Conservation (phyloP, 2,797 vertebrate species). For the Lagodon rhomboides region DNA sequence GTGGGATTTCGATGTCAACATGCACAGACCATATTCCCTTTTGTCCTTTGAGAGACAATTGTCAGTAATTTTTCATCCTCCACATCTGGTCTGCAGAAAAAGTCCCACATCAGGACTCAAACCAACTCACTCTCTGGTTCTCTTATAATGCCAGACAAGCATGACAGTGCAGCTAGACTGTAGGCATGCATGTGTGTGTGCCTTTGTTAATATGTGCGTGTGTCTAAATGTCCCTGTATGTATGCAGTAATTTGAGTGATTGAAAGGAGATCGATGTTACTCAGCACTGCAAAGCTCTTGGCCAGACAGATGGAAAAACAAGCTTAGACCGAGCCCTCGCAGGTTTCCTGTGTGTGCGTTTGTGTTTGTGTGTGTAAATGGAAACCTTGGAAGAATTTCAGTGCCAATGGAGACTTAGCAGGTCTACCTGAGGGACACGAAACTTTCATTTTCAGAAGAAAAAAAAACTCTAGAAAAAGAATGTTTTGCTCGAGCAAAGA, state of each 20-base stretch:
- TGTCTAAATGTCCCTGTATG: slow-evolving; percentile 23
- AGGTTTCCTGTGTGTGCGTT: slow-evolving; percentile 21
- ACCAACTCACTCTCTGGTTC: slow-evolving; percentile 37
- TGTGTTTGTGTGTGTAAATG: slow-evolving; percentile 29
- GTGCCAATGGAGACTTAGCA: slow-evolving; percentile 23
- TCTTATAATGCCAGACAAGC: slow-evolving; percentile 46
- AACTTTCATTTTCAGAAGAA: neutral
- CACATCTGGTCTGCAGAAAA: slow-evolving; percentile 69
- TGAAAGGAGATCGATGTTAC: slow-evolving; percentile 60
- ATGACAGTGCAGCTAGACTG: slow-evolving; percentile 38
- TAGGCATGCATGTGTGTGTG: slow-evolving; percentile 11
- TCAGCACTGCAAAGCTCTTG: slow-evolving; percentile 52
- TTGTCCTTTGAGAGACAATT: neutral
- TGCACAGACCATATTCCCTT: neutral
- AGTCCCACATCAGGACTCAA: slow-evolving; percentile 51
- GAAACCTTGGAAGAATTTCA: slow-evolving; percentile 24
- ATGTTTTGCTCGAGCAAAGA: neutral
- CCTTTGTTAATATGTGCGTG: slow-evolving; percentile 21
- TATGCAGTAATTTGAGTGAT: slow-evolving; percentile 45
- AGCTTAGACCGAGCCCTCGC: slow-evolving; percentile 40
- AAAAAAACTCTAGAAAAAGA: neutral
- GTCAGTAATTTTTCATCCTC: slow-evolving; percentile 1
- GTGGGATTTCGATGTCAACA: neutral
- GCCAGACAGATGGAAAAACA: slow-evolving; percentile 59
- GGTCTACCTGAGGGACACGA: slow-evolving; percentile 21